Conservation (phyloP, 2,113 vertebrate species). For the Notiomystis cincta region DNA sequence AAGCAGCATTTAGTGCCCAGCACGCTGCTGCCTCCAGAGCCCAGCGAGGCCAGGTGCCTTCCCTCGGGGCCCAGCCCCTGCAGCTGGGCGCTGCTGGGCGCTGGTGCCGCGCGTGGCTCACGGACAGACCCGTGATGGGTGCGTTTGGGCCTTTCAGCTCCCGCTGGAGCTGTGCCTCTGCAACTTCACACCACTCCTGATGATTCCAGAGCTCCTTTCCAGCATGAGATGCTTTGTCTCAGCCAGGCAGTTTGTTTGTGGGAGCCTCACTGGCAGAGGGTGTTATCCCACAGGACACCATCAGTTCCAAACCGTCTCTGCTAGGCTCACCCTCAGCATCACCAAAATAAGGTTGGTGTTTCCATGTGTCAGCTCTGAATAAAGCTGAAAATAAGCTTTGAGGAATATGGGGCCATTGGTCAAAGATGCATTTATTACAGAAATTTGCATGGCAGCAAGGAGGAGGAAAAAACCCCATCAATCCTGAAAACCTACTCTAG, state of each 20-base stretch:
- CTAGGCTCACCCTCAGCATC: not conserved
- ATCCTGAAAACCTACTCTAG: not conserved
- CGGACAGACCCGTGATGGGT: accelerated
- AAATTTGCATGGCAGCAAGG: not conserved
- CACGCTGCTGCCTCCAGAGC: accelerated
- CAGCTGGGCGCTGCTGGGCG: not conserved
- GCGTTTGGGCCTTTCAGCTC: not conserved
- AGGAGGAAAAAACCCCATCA: not conserved
- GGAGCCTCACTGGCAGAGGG: not conserved
- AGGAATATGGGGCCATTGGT: not conserved
- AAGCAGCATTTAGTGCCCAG: not conserved
- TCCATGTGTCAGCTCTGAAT: not conserved
- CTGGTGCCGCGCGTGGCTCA: accelerated
- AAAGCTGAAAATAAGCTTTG: not conserved
- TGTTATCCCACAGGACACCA: not conserved
- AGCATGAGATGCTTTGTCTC: not conserved
- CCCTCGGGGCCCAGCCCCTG: too few species aligned
- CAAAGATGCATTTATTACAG: not conserved
- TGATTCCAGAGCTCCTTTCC: not conserved
- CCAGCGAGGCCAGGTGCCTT: not conserved
- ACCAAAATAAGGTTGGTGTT: not conserved
- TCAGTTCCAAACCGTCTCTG: not conserved
- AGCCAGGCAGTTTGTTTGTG: not conserved
- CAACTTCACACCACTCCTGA: not conserved
- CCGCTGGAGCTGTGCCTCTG: accelerated